Percentiles rank a stretch among this genome's conserved stretches.
These are phyloP conservation scores for Nemopilema nomurai DNA, from an alignment of 30 jellyfish, hydroid and myxozoan species.

Conservation along the genomic window DNA sequence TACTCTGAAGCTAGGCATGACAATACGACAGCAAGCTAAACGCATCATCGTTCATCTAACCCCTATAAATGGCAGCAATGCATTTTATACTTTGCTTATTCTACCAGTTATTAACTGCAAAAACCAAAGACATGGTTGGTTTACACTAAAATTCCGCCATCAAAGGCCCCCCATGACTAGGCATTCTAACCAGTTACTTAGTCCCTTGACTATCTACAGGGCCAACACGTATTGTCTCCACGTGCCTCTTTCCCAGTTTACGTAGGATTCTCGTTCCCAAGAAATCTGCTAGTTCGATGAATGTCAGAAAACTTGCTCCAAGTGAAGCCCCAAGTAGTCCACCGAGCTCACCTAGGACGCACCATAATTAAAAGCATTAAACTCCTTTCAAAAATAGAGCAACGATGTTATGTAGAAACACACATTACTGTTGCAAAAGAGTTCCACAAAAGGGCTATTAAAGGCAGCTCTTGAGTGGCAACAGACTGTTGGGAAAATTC, in stretches of 20 bases:
- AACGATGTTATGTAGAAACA: background rate
- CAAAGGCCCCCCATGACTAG: background rate
- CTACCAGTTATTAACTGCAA: too few species aligned
- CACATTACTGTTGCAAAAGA: background rate
- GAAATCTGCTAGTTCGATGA: conserved; percentile 31
- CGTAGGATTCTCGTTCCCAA: background rate
- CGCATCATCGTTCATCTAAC: too few species aligned
- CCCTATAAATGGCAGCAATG: too few species aligned
- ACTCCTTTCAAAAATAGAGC: background rate
- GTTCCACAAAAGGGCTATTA: too few species aligned
- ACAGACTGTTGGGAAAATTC: too few species aligned
- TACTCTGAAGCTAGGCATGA: too few species aligned
- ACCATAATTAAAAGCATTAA: background rate
- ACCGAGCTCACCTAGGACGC: conserved; percentile 47
- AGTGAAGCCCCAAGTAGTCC: conserved; percentile 48
- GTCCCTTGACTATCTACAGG: background rate
- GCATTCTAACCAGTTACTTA: background rate
- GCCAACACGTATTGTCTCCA: background rate
- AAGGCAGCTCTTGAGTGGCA: too few species aligned
- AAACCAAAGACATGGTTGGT: too few species aligned
- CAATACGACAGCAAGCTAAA: too few species aligned
- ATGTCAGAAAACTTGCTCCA: conserved; percentile 46
- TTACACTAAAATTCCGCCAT: too few species aligned
- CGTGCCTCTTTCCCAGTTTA: conserved; percentile 4
- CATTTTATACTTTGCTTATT: too few species aligned